Conservation (phyloP, 92 coral and sea anemone genomes). For the Siderastrea siderea region DNA sequence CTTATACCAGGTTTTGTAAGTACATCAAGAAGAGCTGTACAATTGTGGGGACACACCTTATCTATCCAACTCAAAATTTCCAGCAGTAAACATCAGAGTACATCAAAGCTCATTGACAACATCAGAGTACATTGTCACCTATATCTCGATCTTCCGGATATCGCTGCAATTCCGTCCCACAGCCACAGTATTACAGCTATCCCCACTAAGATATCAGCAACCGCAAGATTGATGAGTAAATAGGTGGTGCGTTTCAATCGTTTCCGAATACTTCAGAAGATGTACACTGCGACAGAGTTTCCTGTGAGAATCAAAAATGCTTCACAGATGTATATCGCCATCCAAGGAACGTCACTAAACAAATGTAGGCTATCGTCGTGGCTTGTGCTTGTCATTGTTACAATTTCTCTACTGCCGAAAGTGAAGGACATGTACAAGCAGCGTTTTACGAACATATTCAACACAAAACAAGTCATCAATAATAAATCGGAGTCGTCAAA, state of each 20-base stretch:
- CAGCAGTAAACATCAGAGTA: too few relatives aligned
- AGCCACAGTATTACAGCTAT: neutral
- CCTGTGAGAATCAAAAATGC: constrained; percentile 22
- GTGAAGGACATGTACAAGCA: too few relatives aligned
- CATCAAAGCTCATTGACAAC: too few relatives aligned
- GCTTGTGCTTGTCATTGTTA: neutral
- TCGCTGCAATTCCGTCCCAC: constrained; percentile 4
- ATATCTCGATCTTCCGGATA: neutral
- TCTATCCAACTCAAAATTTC: too few relatives aligned
- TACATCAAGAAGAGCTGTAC: too few relatives aligned
- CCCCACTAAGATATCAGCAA: constrained; percentile 20
- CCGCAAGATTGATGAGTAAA: constrained; percentile 11
- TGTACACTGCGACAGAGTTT: constrained; percentile 20
- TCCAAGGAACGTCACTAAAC: constrained; percentile 24
- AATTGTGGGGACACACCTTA: too few relatives aligned
- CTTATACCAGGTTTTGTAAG: too few relatives aligned
- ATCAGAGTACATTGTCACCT: too few relatives aligned
- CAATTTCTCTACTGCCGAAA: too few relatives aligned
- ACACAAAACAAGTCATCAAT: too few relatives aligned
- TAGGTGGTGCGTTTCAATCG: constrained; percentile 33
- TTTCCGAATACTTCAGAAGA: constrained; percentile 24
- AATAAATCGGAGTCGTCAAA: too few relatives aligned
- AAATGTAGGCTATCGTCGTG: neutral
- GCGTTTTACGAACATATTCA: too few relatives aligned
- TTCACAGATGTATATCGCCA: constrained; percentile 20